Evolutionary conservation across 2,797 vertebrate species (phyloP), one percentile per base, ranked within the genome.

Genomic region (Setipinna tenuifilis): DNA sequence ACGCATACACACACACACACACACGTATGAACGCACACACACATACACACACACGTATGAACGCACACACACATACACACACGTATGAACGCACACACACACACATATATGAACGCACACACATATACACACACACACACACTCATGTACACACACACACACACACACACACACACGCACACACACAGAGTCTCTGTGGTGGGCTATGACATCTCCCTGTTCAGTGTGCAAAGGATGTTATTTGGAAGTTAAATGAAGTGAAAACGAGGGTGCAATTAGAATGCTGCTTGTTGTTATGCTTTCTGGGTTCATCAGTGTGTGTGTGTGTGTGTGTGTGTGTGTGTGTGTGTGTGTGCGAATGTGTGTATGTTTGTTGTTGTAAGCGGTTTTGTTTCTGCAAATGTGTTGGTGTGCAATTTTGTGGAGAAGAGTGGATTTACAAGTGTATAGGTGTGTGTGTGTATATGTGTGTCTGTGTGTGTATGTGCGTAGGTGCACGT

Each of bases 241-340:
- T 78, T 78, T 78, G 71, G 71, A 17, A 21, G 71, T 78, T 78
- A 78, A 78, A 78, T 78, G 71, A 19, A 78, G 31, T 78, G 71
- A 78, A 78, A 78, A 44, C 17, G 5, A 78, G 35, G 31, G 31
- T 78, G 71, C 31, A 78, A 78, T 78, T 78, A 78, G 71, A 78
- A 78, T 78, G 71, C 0, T 17, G 71, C 19, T 21, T 78, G 17
- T 44, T 78, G 71, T 31, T 71, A 11, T 71, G 25, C 9, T 54
- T 54, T 54, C 50, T 3, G 50, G 50, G 2, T 3, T 54, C 50
- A 54, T 71, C 10, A 28, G 25, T 0, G 17, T 4, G 14, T 75
- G 68, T 19, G 11, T 75, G 16, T 35, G 31, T 75, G 14, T 78
- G 31, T 78, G 35, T 75, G 31, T 41, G 23, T 75, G 16, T 35